These are phyloP conservation scores for Drosophila siamana DNA, from an alignment of 2,888 invertebrate species.

Conservation along the genomic window DNA sequence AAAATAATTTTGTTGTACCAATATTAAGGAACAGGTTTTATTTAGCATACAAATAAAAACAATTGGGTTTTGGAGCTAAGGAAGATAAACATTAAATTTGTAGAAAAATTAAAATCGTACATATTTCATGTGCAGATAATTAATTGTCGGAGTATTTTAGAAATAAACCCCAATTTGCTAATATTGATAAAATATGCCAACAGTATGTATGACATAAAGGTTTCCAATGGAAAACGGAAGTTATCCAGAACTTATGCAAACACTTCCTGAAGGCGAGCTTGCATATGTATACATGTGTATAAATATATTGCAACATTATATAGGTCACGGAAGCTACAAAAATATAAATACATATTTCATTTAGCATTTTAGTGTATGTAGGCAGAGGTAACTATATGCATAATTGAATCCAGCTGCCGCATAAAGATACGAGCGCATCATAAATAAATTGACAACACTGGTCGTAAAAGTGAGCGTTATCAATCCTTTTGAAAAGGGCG, in stretches of 20 bases:
- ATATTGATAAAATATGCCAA: background rate
- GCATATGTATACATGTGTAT: background rate
- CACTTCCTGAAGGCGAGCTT: too few species aligned
- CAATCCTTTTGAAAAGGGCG: slow-evolving; percentile 25
- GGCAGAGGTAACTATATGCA: background rate
- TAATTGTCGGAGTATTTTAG: too few species aligned
- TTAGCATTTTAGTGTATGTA: background rate
- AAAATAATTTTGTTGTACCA: background rate
- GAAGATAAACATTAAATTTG: too few species aligned
- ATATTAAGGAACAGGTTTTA: too few species aligned
- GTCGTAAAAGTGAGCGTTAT: background rate
- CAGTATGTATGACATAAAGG: background rate
- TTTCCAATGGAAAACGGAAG: background rate
- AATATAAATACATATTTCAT: background rate
- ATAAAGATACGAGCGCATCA: background rate
- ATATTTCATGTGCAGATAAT: too few species aligned
- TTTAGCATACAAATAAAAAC: too few species aligned
- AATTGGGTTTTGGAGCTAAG: too few species aligned
- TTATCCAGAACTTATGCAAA: too few species aligned
- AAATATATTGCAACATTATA: background rate
- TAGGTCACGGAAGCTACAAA: background rate
- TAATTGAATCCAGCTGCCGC: background rate
- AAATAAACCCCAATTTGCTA: too few species aligned
- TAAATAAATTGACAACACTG: slow-evolving; percentile 8
- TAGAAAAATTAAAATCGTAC: too few species aligned